A percentile compares a stretch with the other conserved stretches of the same genome.
Conservation (phyloP, 2,113 vertebrate species). For the Halichoerus grypus region DNA sequence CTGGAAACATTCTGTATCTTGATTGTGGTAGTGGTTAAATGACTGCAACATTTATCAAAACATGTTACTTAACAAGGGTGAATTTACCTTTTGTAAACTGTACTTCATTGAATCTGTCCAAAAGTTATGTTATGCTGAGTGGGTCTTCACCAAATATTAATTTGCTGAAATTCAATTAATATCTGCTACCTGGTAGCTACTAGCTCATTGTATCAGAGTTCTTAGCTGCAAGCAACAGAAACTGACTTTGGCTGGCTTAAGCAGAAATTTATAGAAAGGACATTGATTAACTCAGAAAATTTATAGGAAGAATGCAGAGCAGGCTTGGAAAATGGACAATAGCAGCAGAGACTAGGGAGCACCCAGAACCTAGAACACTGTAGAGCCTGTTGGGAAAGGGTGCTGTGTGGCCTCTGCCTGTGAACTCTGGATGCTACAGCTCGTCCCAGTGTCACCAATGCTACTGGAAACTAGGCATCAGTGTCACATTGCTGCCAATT, state of each 20-base stretch:
- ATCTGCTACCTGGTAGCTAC: not conserved
- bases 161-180: not conserved
- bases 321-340: not conserved
- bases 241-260: constrained; percentile 33
- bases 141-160: not conserved
- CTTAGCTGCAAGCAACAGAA: constrained; percentile 15
- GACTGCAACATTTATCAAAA: not conserved
- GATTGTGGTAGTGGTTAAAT: not conserved
- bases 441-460: not conserved
- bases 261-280: constrained; percentile 8
- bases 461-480: not conserved
- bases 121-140: not conserved
- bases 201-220: not conserved
- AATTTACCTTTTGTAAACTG: constrained; percentile 46
- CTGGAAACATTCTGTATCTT: not conserved
- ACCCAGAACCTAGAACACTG: not conserved
- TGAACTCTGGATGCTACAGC: not conserved
- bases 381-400: not conserved
- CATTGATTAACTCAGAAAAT: not conserved
- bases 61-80: not conserved
- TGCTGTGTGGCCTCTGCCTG: not conserved
- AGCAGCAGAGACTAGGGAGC: not conserved
- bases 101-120: not conserved
- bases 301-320: not conserved
- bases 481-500: not conserved